Evolutionary conservation across 92 coral and sea anemone species (phyloP).

Genomic region (Heteractis magnifica): DNA sequence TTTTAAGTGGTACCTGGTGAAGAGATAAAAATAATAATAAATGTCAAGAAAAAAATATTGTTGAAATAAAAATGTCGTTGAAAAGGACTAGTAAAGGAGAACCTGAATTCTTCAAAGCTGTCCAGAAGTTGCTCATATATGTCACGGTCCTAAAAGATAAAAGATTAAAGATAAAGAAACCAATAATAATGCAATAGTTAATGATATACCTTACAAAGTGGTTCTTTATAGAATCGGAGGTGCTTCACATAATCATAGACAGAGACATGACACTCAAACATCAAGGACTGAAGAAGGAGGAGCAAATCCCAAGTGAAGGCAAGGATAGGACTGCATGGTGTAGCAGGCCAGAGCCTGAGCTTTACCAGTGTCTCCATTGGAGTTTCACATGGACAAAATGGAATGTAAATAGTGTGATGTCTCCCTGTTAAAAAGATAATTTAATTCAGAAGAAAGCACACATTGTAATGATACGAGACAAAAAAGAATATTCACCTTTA

Average conservation of each 20-base stretch:
- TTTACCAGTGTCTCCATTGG: constrained; percentile 33
- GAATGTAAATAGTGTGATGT: constrained; percentile 38
- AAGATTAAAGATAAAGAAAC: too few species aligned
- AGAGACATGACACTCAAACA: constrained; percentile 62
- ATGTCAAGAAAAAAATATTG: too few species aligned
- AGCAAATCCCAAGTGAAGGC: constrained; percentile 48
- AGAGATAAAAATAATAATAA: too few species aligned
- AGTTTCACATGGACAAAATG: constrained; percentile 44
- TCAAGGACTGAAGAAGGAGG: constrained; percentile 8
- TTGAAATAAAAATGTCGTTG: too few species aligned
- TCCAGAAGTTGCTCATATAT: too few species aligned
- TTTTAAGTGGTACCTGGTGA: too few species aligned
- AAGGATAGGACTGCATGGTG: constrained; percentile 51
- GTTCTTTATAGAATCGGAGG: constrained; percentile 23
- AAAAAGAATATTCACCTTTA: background rate
- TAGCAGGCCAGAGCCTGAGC: constrained; percentile 56
- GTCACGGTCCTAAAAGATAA: too few species aligned
- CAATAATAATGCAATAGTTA: too few species aligned
- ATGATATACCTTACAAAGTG: too few species aligned
- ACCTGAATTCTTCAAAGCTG: too few species aligned
- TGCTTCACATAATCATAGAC: constrained; percentile 37
- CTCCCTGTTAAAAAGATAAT: constrained; percentile 36
- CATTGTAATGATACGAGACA: background rate
- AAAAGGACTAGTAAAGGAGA: too few species aligned
- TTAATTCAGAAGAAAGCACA: background rate